Conservation (phyloP, 2,113 vertebrate genomes). For the Neogobius melanostomus region DNA sequence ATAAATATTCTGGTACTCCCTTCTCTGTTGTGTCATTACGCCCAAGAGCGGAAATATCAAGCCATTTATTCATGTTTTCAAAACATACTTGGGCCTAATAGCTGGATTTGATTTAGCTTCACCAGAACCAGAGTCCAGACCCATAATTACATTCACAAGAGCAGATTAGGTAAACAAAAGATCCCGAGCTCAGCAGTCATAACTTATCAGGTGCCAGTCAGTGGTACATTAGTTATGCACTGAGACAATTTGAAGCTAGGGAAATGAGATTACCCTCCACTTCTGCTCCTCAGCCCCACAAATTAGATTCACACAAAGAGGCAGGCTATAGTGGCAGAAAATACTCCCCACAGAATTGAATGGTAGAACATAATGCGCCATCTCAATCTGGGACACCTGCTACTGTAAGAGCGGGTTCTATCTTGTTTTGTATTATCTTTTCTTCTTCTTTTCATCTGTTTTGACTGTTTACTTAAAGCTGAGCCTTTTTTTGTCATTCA, state of each 20-base stretch:
- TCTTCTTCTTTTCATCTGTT: too few species aligned
- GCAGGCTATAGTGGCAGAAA: constrained; percentile 48
- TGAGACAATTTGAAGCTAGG: constrained; percentile 32
- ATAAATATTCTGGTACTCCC: not conserved
- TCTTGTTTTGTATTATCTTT: constrained; percentile 5
- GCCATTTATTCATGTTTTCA: not conserved
- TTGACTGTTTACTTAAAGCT: constrained; percentile 7
- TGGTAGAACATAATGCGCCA: constrained; percentile 58
- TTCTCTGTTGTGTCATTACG: not conserved
- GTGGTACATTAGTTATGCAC: constrained; percentile 40
- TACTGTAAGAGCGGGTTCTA: constrained; percentile 38
- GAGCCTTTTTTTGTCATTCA: constrained; percentile 17
- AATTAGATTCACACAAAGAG: constrained; percentile 69
- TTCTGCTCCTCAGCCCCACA: constrained; percentile 59
- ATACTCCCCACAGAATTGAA: constrained; percentile 55
- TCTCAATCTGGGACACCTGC: constrained; percentile 69
- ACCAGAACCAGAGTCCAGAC: not conserved
- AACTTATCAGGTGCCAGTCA: constrained; percentile 25
- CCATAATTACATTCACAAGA: not conserved
- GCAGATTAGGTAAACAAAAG: not conserved
- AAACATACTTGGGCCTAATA: not conserved
- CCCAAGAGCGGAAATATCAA: not conserved
- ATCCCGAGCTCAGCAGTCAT: not conserved
- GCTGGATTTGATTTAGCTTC: not conserved
- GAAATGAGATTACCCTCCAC: constrained; percentile 70